phyloP scores from a whole-genome alignment of 2,888 invertebrate species.

The Rugalucina vietnamica region DNA sequence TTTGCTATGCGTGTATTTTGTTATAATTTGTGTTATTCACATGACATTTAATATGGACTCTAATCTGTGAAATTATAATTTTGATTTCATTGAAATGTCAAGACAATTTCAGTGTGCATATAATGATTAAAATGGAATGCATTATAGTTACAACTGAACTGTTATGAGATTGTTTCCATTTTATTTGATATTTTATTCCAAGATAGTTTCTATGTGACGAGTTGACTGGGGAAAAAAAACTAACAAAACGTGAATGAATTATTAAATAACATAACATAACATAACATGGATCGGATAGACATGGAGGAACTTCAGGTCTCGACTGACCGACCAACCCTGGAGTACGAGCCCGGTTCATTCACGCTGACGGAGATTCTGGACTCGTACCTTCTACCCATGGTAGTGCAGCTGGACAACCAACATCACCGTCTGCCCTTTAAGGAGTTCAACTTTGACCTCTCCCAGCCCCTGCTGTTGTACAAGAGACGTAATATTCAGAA shows the following conservation, averaged over 20 bases:
- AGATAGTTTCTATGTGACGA: too few species aligned
- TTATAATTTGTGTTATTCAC: too few species aligned
- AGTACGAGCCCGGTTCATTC: conserved; percentile 62
- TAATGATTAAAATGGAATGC: too few species aligned
- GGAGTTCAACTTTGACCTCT: conserved; percentile 69
- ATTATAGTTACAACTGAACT: too few species aligned
- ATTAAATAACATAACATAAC: too few species aligned
- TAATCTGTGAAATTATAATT: background rate
- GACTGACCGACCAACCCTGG: conserved; percentile 39
- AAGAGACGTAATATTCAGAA: conserved; percentile 72
- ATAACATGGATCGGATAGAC: conserved; percentile 36
- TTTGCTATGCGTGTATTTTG: too few species aligned
- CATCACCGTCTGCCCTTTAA: conserved; percentile 58
- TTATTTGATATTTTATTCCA: too few species aligned
- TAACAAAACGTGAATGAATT: too few species aligned
- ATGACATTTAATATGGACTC: background rate
- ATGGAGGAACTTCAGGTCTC: conserved; percentile 33
- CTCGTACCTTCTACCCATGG: conserved; percentile 69
- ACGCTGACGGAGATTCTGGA: conserved; percentile 61
- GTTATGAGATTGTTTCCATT: too few species aligned
- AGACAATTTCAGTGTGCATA: background rate
- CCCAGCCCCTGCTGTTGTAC: conserved; percentile 74
- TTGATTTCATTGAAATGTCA: background rate
- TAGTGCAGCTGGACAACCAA: conserved; percentile 65
- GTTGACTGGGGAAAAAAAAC: too few species aligned